Percentiles rank a stretch among this genome's conserved stretches.
phyloP scores from a whole-genome alignment of 2,113 vertebrate genomes.

The Tichodroma muraria region DNA sequence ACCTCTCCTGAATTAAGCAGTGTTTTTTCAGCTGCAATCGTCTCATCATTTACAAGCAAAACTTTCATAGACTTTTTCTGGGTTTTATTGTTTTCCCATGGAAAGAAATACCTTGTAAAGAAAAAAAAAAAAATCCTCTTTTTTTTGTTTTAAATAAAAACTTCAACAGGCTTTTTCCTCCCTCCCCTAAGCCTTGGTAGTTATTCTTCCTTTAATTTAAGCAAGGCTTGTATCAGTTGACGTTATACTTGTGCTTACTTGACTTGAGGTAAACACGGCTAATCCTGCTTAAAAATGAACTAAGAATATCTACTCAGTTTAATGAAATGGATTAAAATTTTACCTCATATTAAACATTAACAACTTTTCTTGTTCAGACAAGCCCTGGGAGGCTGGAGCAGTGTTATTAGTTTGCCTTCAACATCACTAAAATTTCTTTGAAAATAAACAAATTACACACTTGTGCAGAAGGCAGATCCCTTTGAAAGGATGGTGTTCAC shows the following conservation, averaged over 20 bases:
- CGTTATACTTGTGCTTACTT: constrained; percentile 34
- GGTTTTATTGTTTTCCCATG: constrained; percentile 1
- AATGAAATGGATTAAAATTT: constrained; percentile 52
- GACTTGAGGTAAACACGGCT: constrained; percentile 6
- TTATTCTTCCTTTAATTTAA: background rate
- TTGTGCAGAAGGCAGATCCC: background rate
- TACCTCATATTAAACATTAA: constrained; percentile 30
- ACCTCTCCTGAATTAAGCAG: background rate
- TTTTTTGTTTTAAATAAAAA: background rate
- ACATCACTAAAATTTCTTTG: constrained; percentile 22
- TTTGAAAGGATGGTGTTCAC: background rate
- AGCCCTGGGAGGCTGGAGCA: background rate
- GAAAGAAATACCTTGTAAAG: background rate
- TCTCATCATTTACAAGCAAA: background rate
- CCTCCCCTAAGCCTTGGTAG: background rate
- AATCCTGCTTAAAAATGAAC: constrained; percentile 39
- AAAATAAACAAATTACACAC: constrained; percentile 39
- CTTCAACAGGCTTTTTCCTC: background rate
- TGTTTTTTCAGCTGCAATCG: background rate
- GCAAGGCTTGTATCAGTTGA: background rate
- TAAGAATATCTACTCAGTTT: constrained; percentile 29
- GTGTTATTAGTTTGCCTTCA: background rate
- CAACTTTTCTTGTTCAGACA: constrained; percentile 30
- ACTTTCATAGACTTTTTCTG: background rate
- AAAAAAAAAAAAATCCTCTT: background rate